Evolutionary conservation across 2,888 invertebrate genomes (phyloP).

Genomic region (Lycocerus yunnanus): DNA sequence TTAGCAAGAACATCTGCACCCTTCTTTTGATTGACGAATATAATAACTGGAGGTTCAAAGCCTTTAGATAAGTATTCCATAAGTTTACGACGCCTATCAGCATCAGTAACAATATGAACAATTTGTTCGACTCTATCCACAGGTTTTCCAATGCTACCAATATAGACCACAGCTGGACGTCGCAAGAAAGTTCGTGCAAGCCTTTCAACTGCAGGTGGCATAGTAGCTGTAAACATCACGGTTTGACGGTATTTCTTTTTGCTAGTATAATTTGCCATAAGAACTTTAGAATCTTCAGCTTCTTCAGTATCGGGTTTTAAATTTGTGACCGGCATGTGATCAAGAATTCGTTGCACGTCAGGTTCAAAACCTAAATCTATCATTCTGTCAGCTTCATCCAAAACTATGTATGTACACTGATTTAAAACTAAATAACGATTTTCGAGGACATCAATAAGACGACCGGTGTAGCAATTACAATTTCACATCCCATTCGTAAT

Average conservation of each 20-base stretch:
- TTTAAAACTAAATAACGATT: slow-evolving; percentile 96
- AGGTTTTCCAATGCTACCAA: slow-evolving; percentile 94
- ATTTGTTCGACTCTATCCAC: slow-evolving; percentile 98
- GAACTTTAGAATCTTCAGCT: slow-evolving; percentile 77
- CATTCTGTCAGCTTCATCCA: slow-evolving; percentile 98
- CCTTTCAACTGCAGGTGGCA: slow-evolving; percentile 98
- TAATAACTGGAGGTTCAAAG: slow-evolving; percentile 96
- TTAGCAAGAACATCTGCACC: slow-evolving; percentile 98
- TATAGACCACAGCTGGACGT: slow-evolving; percentile 94
- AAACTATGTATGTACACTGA: slow-evolving; percentile 97
- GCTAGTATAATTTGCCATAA: slow-evolving; percentile 91
- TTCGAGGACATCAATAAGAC: slow-evolving; percentile 97
- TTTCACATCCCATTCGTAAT: slow-evolving; percentile 95
- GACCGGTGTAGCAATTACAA: slow-evolving; percentile 99
- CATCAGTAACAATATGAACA: slow-evolving; percentile 92
- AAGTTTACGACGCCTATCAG: slow-evolving; percentile 95
- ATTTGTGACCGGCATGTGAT: slow-evolving; percentile 97
- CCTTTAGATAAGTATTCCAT: slow-evolving; percentile 89
- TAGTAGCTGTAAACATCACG: slow-evolving; percentile 99
- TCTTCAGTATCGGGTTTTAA: slow-evolving; percentile 98
- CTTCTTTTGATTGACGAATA: slow-evolving; percentile 99
- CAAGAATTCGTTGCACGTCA: slow-evolving; percentile 95
- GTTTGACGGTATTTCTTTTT: slow-evolving; percentile 99
- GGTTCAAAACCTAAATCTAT: slow-evolving; percentile 99
- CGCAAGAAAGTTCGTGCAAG: slow-evolving; percentile 93